Evolutionary conservation across 2,113 vertebrate genomes (phyloP).

Genomic region (Elephas maximus): DNA sequence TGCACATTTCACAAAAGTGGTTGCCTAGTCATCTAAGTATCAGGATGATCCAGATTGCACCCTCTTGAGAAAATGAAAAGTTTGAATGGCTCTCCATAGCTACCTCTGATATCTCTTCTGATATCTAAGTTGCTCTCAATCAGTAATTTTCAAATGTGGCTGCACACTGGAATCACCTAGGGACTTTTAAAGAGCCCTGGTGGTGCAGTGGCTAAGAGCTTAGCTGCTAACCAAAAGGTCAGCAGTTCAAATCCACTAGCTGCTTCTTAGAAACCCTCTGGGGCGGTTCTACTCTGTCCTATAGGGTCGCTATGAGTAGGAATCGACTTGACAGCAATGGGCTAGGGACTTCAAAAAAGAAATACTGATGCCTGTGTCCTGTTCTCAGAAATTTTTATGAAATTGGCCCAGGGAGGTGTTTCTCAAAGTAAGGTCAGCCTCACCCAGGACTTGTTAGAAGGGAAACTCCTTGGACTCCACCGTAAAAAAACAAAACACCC

Average conservation of each 20-base stretch:
- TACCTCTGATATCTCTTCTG: not conserved
- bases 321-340: too few species aligned
- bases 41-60: not conserved
- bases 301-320: too few species aligned
- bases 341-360: too few species aligned
- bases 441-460: not conserved
- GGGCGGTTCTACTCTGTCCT: too few species aligned
- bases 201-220: too few species aligned
- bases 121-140: not conserved
- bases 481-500: not conserved
- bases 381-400: not conserved
- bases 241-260: too few species aligned
- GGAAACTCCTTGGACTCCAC: not conserved
- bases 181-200: not conserved
- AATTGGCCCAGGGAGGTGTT: not conserved
- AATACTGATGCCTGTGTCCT: not conserved
- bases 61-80: not conserved
- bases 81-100: not conserved
- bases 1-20: not conserved
- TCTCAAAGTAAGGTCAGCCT: not conserved
- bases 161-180: not conserved
- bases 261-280: too few species aligned
- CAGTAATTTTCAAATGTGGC: not conserved
- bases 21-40: not conserved
- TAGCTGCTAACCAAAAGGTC: too few species aligned